Conservation (phyloP, 2,888 invertebrate species). For the Thymelicus lineola region DNA sequence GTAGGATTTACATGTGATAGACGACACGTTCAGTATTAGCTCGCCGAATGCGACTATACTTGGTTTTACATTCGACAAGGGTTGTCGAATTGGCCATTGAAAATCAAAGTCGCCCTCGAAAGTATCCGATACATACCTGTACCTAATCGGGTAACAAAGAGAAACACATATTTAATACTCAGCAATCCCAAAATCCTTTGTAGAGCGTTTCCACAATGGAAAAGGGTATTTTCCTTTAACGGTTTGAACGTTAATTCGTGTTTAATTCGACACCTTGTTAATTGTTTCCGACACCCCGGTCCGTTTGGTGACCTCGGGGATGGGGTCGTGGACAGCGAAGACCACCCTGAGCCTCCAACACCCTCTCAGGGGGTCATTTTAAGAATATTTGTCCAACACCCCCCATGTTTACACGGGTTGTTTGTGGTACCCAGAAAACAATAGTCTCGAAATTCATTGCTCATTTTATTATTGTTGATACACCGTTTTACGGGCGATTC, state of each 20-base stretch:
- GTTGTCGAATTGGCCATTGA: constrained; percentile 6
- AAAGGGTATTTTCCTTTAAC: constrained; percentile 83
- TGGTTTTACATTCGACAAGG: background rate
- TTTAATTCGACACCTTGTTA: constrained; percentile 86
- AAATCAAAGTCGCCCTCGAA: constrained; percentile 21
- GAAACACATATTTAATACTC: constrained; percentile 82
- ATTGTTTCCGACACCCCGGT: constrained; percentile 82
- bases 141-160: constrained; percentile 72
- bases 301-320: constrained; percentile 80
- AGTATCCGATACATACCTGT: constrained; percentile 41
- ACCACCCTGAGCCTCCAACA: constrained; percentile 60
- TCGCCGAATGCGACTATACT: background rate
- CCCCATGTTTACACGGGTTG: constrained; percentile 81
- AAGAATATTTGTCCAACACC: constrained; percentile 83
- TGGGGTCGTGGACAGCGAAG: constrained; percentile 68
- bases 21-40: too few species aligned
- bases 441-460: constrained; percentile 85
- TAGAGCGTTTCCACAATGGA: constrained; percentile 78
- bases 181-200: constrained; percentile 82
- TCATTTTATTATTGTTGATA: constrained; percentile 85
- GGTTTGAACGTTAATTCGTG: constrained; percentile 82
- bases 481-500: constrained; percentile 82
- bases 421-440: constrained; percentile 84
- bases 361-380: constrained; percentile 77
- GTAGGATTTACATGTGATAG: too few species aligned